Conservation (phyloP, 2,888 invertebrate species). For the Megaustenia siamemsis region DNA sequence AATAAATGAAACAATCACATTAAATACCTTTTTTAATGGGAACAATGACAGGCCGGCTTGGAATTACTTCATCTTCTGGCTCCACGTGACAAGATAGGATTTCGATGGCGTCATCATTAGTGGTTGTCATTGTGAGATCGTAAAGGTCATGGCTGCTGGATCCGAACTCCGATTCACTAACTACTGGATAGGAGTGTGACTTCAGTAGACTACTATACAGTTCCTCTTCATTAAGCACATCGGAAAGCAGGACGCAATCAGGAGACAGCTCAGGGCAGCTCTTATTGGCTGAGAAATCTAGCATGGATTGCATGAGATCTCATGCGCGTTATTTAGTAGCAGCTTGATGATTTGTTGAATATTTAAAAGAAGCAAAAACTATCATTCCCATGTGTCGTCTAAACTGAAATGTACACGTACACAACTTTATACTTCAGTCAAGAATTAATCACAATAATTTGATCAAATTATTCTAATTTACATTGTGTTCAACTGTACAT, state of each 20-base stretch:
- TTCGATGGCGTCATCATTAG: conserved; percentile 62
- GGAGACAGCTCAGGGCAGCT: conserved; percentile 45
- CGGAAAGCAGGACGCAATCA: conserved; percentile 31
- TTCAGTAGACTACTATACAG: neutral
- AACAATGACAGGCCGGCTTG: neutral
- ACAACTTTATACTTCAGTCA: too few relatives aligned
- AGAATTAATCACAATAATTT: too few relatives aligned
- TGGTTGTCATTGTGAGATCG: conserved; percentile 56
- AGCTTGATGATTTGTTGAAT: neutral
- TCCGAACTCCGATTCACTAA: conserved; percentile 22
- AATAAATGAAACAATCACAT: too few relatives aligned
- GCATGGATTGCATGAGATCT: conserved; percentile 41
- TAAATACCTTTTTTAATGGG: conserved; percentile 41
- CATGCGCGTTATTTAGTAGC: neutral
- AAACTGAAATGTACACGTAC: too few relatives aligned
- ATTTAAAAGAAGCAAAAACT: too few relatives aligned
- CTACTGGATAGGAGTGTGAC: conserved; percentile 6
- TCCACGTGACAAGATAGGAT: conserved; percentile 61
- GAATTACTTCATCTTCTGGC: conserved; percentile 53
- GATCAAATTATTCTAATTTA: too few relatives aligned
- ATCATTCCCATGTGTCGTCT: too few relatives aligned
- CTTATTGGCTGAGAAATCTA: conserved; percentile 47
- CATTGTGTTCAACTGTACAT: too few relatives aligned
- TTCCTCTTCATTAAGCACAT: conserved; percentile 10
- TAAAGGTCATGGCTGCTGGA: conserved; percentile 26